phyloP scores from a whole-genome alignment of 2,888 invertebrate species.

The Scaptodrosophila latifasciaeformis region DNA sequence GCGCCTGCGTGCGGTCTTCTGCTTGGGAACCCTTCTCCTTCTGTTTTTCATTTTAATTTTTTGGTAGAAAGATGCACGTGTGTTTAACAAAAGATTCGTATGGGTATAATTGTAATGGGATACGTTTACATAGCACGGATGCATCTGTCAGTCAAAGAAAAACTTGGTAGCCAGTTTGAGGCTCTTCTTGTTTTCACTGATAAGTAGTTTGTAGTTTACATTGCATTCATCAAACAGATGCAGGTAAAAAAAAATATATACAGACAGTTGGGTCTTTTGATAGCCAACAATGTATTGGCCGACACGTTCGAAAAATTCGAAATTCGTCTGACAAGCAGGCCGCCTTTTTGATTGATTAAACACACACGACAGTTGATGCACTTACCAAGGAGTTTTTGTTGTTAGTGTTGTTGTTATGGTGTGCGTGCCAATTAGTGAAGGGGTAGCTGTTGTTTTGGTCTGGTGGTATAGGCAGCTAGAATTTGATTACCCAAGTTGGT shows the following conservation, averaged over 20 bases:
- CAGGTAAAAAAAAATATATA: neutral
- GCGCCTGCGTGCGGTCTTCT: slow-evolving; percentile 33
- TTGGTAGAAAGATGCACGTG: slow-evolving; percentile 24
- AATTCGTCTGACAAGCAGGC: no score
- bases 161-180: no score
- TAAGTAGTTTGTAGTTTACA: neutral
- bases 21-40: neutral
- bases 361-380: slow-evolving; percentile 41
- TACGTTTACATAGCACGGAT: neutral
- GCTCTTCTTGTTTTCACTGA: neutral
- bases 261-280: slow-evolving; percentile 19
- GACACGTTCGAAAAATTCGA: slow-evolving; percentile 41
- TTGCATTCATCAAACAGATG: neutral
- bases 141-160: slow-evolving; percentile 5
- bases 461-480: neutral
- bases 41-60: neutral
- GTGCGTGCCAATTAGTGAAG: slow-evolving; percentile 38
- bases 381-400: slow-evolving; percentile 7
- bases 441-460: neutral
- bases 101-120: no score
- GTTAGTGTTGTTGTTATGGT: neutral
- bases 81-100: slow-evolving; percentile 32
- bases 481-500: slow-evolving; percentile 26
- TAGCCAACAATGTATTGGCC: slow-evolving; percentile 26
- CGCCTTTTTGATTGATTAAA: slow-evolving; percentile 55